These are phyloP conservation scores for Oreochromis mossambicus DNA, from an alignment of 2,797 vertebrate species.

Conservation along the genomic window DNA sequence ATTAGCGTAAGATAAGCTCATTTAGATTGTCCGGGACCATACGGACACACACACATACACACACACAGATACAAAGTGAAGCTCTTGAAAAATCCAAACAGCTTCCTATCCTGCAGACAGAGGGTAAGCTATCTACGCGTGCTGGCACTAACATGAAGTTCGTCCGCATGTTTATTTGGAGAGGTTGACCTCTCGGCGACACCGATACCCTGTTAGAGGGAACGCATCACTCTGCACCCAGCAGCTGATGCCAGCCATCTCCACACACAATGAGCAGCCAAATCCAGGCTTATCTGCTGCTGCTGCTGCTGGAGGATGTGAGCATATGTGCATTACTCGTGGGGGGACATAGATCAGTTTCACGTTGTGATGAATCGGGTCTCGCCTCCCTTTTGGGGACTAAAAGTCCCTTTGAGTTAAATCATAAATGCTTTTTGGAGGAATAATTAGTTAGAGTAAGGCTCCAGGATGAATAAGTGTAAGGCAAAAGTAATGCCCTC, in stretches of 20 bases:
- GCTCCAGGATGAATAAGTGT: neutral
- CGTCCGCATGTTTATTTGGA: conserved; percentile 31
- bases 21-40: neutral
- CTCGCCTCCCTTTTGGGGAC: neutral
- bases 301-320: neutral
- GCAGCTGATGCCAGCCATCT: conserved; percentile 45
- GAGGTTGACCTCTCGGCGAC: conserved; percentile 40
- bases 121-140: neutral
- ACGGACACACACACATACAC: neutral
- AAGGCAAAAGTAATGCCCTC: neutral
- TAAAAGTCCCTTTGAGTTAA: neutral
- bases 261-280: neutral
- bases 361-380: neutral
- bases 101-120: neutral
- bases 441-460: neutral
- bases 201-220: conserved; percentile 37
- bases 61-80: neutral
- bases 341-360: neutral
- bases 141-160: conserved; percentile 27
- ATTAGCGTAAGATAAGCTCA: neutral
- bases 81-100: neutral
- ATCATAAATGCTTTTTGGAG: neutral
- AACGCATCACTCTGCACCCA: conserved; percentile 43
- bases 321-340: neutral
- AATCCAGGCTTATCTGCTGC: neutral